Evolutionary conservation across 2,888 invertebrate species (phyloP), one percentile per base, ranked within the genome.

Genomic region (Ectemnius cavifrons): DNA sequence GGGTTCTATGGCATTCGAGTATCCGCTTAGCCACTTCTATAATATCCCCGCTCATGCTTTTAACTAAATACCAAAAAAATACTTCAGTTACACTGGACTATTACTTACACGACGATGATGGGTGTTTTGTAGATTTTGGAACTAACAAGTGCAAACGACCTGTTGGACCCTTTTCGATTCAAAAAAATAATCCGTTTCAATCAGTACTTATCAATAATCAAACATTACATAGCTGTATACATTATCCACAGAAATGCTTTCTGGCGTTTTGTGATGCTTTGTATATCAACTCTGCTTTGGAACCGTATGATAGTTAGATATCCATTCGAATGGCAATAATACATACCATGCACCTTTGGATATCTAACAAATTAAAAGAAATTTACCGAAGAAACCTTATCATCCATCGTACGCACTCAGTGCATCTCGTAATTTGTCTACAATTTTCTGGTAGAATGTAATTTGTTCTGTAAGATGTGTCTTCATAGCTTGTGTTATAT

Each of bases 381-480:
- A 11, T 37, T 37, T 37, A 6, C 20, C 16, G 14, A 2, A 18
- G 58, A 27, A 58, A 4, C 23, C 13, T 8, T 46, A 63, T 76
- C 63, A 78, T 5, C 80, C 87, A 59, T 91, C 91, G 83, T 93
- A 93, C 63, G 92, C 92, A 52, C 87, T 89, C 73, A 93, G 90
- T 20, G 93, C 93, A 78, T 93, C 93, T 89, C 96, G 95, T 81
- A 97, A 92, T 88, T 94, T 95, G 62, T 93, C 93, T 71, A 96
- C 96, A 79, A 97, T 93, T 89, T 95, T 95, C 91, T 96, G 95
- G 92, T 99, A 98, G 92, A 99, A 99, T 67, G 93, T 93, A 47
- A 99, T 97, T 92, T 99, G 99, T 86, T 97, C 96, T 79, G 92
- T 93, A 72, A 99, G 93, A 90, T 97, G 98, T 76, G 93, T 94